Evolutionary conservation across 2,797 vertebrate species (phyloP).

Genomic region (Neomorphus geoffroyi): DNA sequence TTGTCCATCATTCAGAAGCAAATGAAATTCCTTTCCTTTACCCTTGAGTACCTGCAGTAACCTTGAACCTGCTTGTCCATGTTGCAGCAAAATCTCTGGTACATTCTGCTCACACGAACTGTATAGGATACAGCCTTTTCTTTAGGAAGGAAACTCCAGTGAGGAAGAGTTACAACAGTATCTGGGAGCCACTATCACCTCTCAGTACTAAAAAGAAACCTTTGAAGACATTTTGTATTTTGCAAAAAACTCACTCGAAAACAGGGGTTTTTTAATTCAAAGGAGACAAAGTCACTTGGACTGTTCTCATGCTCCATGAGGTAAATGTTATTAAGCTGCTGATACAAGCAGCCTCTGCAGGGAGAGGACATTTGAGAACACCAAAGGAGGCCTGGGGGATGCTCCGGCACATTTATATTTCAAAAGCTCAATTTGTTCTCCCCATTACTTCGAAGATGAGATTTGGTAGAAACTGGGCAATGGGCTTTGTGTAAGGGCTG

Average conservation of each 20-base stretch:
- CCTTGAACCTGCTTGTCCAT: neutral
- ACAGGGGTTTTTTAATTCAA: neutral
- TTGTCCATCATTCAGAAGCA: neutral
- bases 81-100: neutral
- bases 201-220: neutral
- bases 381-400: neutral
- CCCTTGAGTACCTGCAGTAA: neutral
- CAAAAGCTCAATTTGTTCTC: neutral
- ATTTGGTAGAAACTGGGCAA: neutral
- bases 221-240: neutral
- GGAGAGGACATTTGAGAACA: neutral
- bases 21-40: neutral
- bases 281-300: neutral
- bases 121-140: neutral
- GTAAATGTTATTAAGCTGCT: neutral
- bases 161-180: neutral
- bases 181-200: neutral
- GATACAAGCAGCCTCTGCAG: neutral
- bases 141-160: neutral
- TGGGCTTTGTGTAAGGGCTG: neutral
- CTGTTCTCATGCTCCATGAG: neutral
- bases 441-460: neutral
- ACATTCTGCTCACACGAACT: neutral
- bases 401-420: neutral
- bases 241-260: neutral